Evolutionary conservation across 2,888 invertebrate species (phyloP).

Genomic region (Parelbella ahira): DNA sequence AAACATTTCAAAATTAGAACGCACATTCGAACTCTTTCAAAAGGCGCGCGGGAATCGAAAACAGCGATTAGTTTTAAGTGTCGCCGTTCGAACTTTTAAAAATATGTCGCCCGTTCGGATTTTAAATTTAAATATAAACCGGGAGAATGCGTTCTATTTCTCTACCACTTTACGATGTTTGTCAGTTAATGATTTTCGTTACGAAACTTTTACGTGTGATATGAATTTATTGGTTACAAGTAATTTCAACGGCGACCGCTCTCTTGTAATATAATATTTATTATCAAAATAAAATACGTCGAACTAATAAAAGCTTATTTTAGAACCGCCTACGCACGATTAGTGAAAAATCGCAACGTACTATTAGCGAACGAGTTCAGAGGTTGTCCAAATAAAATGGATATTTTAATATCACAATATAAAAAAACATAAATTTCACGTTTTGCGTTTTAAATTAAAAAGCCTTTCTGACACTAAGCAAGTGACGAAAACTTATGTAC

Average conservation of each 20-base stretch:
- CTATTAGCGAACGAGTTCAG: constrained; percentile 14
- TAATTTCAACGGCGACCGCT: constrained; percentile 16
- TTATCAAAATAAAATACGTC: constrained; percentile 15
- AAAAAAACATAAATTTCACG: too few relatives aligned
- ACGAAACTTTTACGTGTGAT: constrained; percentile 60
- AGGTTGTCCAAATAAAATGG: background rate
- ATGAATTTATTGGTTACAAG: constrained; percentile 48
- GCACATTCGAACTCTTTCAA: constrained; percentile 70
- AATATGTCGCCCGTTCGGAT: constrained; percentile 77
- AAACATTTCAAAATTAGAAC: constrained; percentile 77
- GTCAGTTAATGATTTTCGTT: constrained; percentile 67
- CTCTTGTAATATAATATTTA: constrained; percentile 24
- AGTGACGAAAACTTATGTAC: too few relatives aligned
- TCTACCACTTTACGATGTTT: constrained; percentile 74
- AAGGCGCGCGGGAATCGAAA: constrained; percentile 75
- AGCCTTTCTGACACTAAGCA: too few relatives aligned
- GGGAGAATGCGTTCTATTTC: constrained; percentile 73
- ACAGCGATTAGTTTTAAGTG: constrained; percentile 79
- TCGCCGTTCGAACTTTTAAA: constrained; percentile 77
- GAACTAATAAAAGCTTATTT: constrained; percentile 14
- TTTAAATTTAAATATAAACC: constrained; percentile 70
- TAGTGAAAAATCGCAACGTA: constrained; percentile 15
- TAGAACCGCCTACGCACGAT: constrained; percentile 15
- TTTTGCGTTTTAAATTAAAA: too few relatives aligned
- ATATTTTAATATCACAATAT: too few relatives aligned